phyloP scores from a whole-genome alignment of 2,797 vertebrate genomes.

The Gobio occitaniae region DNA sequence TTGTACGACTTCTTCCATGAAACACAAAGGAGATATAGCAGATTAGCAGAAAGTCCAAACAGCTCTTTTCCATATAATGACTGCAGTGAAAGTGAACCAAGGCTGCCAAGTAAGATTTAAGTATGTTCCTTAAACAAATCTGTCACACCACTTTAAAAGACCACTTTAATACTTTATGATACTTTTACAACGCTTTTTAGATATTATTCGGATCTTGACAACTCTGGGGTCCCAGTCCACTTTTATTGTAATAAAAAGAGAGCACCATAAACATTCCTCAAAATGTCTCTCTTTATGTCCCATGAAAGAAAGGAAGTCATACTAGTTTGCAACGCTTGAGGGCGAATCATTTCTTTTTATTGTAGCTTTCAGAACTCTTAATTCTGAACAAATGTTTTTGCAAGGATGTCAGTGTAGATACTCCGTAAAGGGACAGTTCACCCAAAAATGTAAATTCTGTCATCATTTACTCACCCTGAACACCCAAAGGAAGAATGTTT shows the following conservation, averaged over 20 bases:
- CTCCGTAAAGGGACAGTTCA: not conserved
- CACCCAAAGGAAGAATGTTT: no score
- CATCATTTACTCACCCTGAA: no score
- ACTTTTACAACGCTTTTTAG: not conserved
- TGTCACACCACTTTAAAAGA: not conserved
- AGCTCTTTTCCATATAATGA: not conserved
- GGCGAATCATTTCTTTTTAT: not conserved
- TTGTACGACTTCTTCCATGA: not conserved
- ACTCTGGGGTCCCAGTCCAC: not conserved
- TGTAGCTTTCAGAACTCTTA: not conserved
- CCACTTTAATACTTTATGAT: not conserved
- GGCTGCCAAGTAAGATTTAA: not conserved
- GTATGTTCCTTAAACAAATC: not conserved
- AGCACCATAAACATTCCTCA: not conserved
- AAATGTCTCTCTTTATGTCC: not conserved
- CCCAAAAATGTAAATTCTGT: no score
- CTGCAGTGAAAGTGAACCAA: not conserved
- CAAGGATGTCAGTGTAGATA: not conserved
- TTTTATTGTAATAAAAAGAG: not conserved
- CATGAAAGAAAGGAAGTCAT: not conserved
- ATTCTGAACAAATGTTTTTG: not conserved
- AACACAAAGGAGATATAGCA: not conserved
- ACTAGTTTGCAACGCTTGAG: not conserved
- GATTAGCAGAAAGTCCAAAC: not conserved
- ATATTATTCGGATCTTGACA: not conserved